Conservation (phyloP, 1,140 invertebrate genomes). For the Aphelinus atriplicis region DNA sequence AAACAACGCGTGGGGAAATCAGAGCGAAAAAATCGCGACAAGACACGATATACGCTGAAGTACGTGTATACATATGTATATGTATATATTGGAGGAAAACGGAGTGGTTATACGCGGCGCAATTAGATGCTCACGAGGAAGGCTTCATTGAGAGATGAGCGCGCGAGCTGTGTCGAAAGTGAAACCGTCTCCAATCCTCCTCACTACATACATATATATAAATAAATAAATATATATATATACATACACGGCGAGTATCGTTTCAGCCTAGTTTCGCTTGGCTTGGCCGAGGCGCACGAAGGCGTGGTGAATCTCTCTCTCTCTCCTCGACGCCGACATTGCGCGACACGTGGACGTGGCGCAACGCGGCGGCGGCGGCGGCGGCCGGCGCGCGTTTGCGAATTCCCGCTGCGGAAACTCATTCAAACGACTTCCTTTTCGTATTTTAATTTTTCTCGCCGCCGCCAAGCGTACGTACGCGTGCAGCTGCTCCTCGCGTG, state of each 20-base stretch:
- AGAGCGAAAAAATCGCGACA: no score
- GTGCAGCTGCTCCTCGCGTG: no score
- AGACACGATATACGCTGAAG: no score
- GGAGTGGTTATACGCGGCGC: neutral
- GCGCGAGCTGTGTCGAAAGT: conserved; percentile 22
- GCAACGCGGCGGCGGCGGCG: conserved; percentile 1
- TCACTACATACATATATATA: no score
- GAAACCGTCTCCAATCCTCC: conserved; percentile 13
- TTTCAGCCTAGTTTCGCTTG: conserved; percentile 40
- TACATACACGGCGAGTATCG: conserved; percentile 27
- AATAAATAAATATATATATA: no score
- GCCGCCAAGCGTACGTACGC: no score
- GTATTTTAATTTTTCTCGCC: conserved; percentile 23
- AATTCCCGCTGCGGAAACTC: conserved; percentile 13
- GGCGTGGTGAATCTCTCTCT: conserved; percentile 38
- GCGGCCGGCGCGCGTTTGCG: neutral
- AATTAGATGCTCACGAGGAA: conserved; percentile 23
- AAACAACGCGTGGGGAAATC: no score
- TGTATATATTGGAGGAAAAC: no score
- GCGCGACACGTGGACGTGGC: conserved; percentile 34
- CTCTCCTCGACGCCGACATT: neutral
- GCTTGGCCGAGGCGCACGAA: conserved; percentile 25
- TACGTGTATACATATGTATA: no score
- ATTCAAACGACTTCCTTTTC: conserved; percentile 18
- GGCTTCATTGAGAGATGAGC: conserved; percentile 26